Conservation (phyloP, 2,888 invertebrate species). For the Leucophenga maculata region DNA sequence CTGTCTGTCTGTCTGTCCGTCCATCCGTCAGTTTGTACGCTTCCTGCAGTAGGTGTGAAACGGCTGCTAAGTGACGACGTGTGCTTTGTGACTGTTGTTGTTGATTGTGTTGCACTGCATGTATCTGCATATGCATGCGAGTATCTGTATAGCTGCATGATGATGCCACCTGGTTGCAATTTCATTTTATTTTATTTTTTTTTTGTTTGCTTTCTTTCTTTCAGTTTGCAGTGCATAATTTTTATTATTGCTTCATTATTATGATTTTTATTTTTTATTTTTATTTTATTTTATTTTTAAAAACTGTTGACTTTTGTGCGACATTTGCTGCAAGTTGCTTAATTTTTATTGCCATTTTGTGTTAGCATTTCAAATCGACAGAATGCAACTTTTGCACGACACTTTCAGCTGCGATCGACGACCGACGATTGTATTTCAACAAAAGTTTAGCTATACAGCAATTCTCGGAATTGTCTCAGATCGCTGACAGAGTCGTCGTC, state of each 20-base stretch:
- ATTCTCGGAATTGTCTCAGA: constrained; percentile 25
- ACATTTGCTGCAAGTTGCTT: neutral
- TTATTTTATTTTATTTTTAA: too few relatives aligned
- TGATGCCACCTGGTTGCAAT: neutral
- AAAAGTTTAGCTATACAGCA: constrained; percentile 12
- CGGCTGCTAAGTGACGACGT: constrained; percentile 18
- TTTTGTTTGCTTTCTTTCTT: too few relatives aligned
- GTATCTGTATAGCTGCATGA: too few relatives aligned
- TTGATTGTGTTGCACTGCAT: neutral
- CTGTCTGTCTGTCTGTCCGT: too few relatives aligned
- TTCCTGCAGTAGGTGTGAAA: constrained; percentile 20
- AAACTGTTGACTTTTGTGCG: too few relatives aligned
- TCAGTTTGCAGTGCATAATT: too few relatives aligned
- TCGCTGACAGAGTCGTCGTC: constrained; percentile 19
- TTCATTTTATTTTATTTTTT: neutral
- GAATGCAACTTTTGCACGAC: constrained; percentile 21
- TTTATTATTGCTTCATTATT: constrained; percentile 14
- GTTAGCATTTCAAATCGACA: constrained; percentile 17
- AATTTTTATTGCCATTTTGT: constrained; percentile 9
- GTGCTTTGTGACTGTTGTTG: neutral
- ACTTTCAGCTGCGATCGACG: neutral
- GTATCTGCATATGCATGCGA: neutral
- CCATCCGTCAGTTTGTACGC: too few relatives aligned
- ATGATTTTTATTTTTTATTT: too few relatives aligned
- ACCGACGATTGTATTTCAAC: neutral